Base-by-base conservation (phyloP, 2,888 invertebrate species). In the Chrysolina haemoptera region DNA sequence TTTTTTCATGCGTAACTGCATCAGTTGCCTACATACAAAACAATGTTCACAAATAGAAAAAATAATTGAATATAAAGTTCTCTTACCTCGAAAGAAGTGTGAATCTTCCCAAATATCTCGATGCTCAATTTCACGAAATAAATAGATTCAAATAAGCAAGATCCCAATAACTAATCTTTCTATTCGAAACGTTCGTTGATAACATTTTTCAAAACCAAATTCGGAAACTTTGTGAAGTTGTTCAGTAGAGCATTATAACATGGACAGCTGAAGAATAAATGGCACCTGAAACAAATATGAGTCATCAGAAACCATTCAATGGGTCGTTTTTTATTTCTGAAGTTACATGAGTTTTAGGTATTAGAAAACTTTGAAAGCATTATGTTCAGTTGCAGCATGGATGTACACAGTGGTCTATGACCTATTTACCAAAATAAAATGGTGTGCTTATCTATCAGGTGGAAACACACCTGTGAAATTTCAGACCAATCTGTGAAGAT, bases 151-250 rank as follows among this genome's bases (percentile, higher is more conserved):
- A 48, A 73, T 68, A 43, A 35, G 64, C 63, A 63, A 73, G 71
- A 48, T 76, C 59, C 70, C 73, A 73, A 70, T 68, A 73, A 70
- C 62, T 70, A 75, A 67, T 68, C 48, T 66, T 71, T 62, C 62
- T 75, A 53, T 68, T 74, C 50, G 66, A 53, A 12, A 46, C 35
- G 35, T 71, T 62, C 43, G 50, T 68, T 43, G 71, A 68, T 75
- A 71, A 68, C 75, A 75, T 75, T 41, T 75, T 75, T 40, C 10
- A 11, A 20, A 48, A 20, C 53, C 11, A 41, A 16, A 53, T 55
- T 12, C 12, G 35, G 10, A 46, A 18, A 1, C 22, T 22, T 10
- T n/a, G 18, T 16, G 18, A 12, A 50, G n/a, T 67, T 53, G 18
- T 53, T 53, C 53, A 53, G 12, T 20, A 20, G 53, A 53, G 53